Base-by-base conservation (phyloP, 2,797 vertebrate species). In the Anguilla pacifica region DNA sequence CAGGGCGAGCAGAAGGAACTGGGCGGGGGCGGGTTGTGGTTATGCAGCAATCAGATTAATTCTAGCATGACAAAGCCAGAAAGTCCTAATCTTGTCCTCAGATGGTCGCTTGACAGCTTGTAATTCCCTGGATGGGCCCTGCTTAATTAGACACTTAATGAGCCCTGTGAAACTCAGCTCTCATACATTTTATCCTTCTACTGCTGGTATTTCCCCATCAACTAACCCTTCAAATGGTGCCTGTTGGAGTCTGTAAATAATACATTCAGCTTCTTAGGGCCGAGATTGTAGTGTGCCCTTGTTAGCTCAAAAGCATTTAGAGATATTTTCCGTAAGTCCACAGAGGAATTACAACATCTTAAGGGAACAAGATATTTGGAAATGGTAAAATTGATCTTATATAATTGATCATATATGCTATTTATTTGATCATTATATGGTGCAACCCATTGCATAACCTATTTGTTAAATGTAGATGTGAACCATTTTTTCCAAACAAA, bases 1-100 rank as follows among this genome's bases (percentile, higher is more conserved):
- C 43, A 49, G 35, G 85, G 15, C 4, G 25, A 28, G 35, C n/a
- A 28, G 31, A n/a, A 57, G 46, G 55, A 59, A 43, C 35, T 19
- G 61, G 7, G 46, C 10, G 28, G 19, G 57, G 39, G 22, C 6
- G 7, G 53, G 55, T 22, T 77, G 55, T 15, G 31, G 19, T 82
- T 22, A 77, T 64, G 51, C 57, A 19, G 6, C 28, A 72, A 31
- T 84, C 64, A 83, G 79, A 83, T 87, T 51, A 67, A 87, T 74
- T 61, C 28, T 84, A 87, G 61, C 49, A 67, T 87, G 87, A 87
- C 87, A 43, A 46, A 84, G 82, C 82, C 74, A 43, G 43, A 49
- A 84, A 6, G 82, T 64, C 46, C 49, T 53, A 53, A 70, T n/a
- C 82, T 84, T 87, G 87, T 43, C 17, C 7, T 74, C 61, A 74